These are phyloP conservation scores for Euglossa dilemma DNA, from an alignment of 1,140 invertebrate species.

Conservation along the genomic window DNA sequence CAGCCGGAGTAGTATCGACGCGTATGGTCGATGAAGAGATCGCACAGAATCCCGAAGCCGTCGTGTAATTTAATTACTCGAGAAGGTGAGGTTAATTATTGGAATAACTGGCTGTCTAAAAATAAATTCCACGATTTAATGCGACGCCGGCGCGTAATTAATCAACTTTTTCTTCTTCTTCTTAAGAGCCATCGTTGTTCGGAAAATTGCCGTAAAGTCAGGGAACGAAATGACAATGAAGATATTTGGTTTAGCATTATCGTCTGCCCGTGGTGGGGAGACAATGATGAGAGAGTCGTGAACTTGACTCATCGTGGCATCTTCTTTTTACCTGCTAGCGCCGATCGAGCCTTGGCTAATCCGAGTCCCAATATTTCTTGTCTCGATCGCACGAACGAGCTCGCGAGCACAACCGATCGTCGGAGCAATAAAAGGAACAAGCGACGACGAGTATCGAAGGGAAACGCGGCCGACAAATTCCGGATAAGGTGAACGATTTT, in stretches of 20 bases:
- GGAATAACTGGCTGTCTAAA: neutral
- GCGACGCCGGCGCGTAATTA: slow-evolving; percentile 1
- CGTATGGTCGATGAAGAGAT: too few species aligned
- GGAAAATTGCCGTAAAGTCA: neutral
- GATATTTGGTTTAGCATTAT: slow-evolving; percentile 7
- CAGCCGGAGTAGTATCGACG: neutral
- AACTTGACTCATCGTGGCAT: slow-evolving; percentile 71
- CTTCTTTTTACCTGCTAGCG: neutral
- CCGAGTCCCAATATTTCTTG: neutral
- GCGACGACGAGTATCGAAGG: neutral
- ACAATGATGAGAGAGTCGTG: slow-evolving; percentile 77
- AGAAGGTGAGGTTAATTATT: neutral
- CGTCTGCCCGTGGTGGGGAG: slow-evolving; percentile 33
- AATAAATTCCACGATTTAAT: neutral
- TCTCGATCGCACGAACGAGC: neutral
- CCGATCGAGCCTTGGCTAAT: neutral
- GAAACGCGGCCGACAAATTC: neutral
- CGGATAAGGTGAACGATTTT: slow-evolving; percentile 3
- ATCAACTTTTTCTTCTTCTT: neutral
- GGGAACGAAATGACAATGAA: slow-evolving; percentile 25
- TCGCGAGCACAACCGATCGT: neutral
- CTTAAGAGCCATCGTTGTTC: neutral
- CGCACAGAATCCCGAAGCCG: neutral
- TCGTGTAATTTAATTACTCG: neutral
- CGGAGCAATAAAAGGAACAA: neutral